phyloP scores from a whole-genome alignment of 2,888 invertebrate genomes.

The Fragum whitleyi region DNA sequence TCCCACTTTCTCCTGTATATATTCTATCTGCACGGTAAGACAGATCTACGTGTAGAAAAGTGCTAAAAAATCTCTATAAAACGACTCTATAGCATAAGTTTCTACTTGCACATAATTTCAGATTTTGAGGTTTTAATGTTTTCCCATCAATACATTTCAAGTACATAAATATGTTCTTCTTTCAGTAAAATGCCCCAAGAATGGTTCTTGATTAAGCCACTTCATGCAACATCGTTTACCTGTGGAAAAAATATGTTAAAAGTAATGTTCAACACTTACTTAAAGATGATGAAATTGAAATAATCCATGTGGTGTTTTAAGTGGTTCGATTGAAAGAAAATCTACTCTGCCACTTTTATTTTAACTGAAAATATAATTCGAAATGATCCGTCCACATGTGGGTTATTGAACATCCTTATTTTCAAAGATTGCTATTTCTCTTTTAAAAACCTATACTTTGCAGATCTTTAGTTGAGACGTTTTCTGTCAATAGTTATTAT shows the following conservation, averaged over 20 bases:
- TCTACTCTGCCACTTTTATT: neutral
- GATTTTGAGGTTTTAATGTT: neutral
- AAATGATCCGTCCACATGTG: neutral
- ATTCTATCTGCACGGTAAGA: too few species aligned
- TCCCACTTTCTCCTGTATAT: too few species aligned
- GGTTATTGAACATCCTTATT: neutral
- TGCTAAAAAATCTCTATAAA: too few species aligned
- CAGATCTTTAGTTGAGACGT: too few species aligned
- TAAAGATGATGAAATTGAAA: neutral
- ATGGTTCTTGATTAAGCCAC: neutral
- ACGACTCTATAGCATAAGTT: neutral
- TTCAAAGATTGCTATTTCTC: too few species aligned
- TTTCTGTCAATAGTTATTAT: too few species aligned
- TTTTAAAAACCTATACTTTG: too few species aligned
- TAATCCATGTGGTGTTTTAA: neutral
- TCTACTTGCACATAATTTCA: neutral
- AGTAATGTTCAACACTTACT: neutral
- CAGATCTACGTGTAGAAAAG: too few species aligned
- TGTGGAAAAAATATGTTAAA: constrained; percentile 4
- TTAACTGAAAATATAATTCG: constrained; percentile 1
- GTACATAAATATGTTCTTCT: neutral
- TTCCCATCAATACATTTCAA: constrained; percentile 4
- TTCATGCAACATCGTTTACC: neutral
- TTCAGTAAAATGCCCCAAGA: neutral
- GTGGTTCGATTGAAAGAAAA: neutral